These are phyloP conservation scores for Polymixis flavicincta DNA, from an alignment of 2,888 invertebrate species.

Conservation along the genomic window DNA sequence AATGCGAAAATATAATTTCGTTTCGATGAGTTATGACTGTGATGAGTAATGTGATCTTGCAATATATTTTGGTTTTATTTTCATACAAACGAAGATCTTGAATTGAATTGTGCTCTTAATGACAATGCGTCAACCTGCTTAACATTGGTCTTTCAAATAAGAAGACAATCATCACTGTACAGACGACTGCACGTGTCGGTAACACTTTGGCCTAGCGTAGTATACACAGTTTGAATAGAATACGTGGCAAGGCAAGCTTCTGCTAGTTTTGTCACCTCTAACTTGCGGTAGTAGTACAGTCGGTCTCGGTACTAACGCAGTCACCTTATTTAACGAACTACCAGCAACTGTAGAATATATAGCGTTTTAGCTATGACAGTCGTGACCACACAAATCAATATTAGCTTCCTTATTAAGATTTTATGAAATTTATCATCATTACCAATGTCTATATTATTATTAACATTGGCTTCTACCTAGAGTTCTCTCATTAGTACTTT, in stretches of 20 bases:
- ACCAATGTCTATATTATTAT: background rate
- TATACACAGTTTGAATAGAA: background rate
- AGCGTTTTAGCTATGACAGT: background rate
- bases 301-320: background rate
- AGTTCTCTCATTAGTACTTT: background rate
- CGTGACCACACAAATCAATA: background rate
- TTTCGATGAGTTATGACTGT: conserved; percentile 20
- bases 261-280: background rate
- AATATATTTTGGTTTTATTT: conserved; percentile 5
- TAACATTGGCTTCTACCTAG: too few species aligned
- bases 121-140: background rate
- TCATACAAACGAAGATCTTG: background rate
- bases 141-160: conserved; percentile 1
- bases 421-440: background rate
- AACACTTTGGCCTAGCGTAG: background rate
- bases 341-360: background rate
- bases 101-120: background rate
- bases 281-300: background rate
- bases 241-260: background rate
- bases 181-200: background rate
- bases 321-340: background rate
- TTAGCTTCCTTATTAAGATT: background rate
- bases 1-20: conserved; percentile 24
- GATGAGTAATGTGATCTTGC: background rate
- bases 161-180: background rate